phyloP scores from a whole-genome alignment of 2,113 vertebrate genomes.

The Lasiurus borealis region DNA sequence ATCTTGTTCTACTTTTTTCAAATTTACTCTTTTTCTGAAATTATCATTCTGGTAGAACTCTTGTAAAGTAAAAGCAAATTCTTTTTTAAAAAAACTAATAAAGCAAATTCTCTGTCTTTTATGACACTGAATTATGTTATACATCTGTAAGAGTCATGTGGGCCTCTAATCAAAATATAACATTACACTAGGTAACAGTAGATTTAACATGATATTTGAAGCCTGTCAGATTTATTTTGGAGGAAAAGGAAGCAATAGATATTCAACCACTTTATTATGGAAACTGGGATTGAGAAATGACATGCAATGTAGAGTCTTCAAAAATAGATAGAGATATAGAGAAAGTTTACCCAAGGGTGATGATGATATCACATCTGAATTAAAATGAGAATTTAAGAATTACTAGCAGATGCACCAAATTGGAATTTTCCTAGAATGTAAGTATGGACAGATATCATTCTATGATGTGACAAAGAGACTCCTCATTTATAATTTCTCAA shows the following conservation, averaged over 20 bases:
- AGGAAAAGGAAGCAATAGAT: conserved; percentile 32
- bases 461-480: conserved; percentile 40
- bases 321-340: conserved; percentile 29
- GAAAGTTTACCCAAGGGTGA: background rate
- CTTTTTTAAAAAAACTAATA: background rate
- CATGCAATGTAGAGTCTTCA: background rate
- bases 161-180: background rate
- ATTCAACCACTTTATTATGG: background rate
- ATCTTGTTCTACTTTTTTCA: background rate
- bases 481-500: conserved; percentile 69
- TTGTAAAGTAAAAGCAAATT: background rate
- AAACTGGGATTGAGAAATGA: background rate
- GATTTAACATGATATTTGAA: background rate
- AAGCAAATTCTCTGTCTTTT: background rate
- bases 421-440: conserved; percentile 69
- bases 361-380: conserved; percentile 30
- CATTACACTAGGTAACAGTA: background rate
- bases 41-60: background rate
- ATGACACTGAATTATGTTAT: conserved; percentile 15
- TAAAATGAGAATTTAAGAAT: background rate
- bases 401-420: background rate
- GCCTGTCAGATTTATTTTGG: background rate
- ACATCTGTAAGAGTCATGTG: background rate
- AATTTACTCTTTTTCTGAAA: background rate
- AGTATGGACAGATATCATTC: conserved; percentile 61